Evolutionary conservation across 1,140 invertebrate genomes (phyloP).

Genomic region (Bombus breviceps): DNA sequence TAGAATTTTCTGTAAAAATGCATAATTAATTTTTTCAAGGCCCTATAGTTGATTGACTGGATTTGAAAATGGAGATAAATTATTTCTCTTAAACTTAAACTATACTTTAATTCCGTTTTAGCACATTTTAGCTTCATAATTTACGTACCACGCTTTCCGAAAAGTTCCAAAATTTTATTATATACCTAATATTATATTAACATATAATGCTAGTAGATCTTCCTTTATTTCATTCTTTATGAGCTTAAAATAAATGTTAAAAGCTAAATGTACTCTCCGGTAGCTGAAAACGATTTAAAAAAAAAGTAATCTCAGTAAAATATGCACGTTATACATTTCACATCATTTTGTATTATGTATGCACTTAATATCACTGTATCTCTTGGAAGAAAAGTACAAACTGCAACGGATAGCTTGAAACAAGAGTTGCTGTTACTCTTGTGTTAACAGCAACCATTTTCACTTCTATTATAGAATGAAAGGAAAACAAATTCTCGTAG

Average conservation of each 20-base stretch:
- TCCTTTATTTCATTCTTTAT: not conserved
- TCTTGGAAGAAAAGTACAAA: not conserved
- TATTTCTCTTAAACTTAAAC: too few species aligned
- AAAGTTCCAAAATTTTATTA: not conserved
- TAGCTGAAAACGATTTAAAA: not conserved
- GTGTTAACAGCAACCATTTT: not conserved
- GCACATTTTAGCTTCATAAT: not conserved
- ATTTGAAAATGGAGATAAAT: too few species aligned
- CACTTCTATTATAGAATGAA: not conserved
- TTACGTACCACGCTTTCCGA: not conserved
- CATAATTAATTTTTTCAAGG: too few species aligned
- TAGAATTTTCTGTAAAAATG: not conserved
- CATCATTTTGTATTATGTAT: not conserved
- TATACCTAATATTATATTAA: not conserved
- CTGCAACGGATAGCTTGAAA: not conserved
- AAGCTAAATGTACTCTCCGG: too few species aligned
- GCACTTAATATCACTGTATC: not conserved
- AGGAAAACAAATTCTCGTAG: too few species aligned
- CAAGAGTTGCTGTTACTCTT: too few species aligned
- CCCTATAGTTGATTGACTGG: too few species aligned
- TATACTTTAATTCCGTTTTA: too few species aligned
- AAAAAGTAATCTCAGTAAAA: not conserved
- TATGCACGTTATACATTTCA: not conserved
- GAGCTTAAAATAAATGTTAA: not conserved
- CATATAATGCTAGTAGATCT: not conserved